Conservation (phyloP, 2,113 vertebrate species). For the Pseudopipra pipra region DNA sequence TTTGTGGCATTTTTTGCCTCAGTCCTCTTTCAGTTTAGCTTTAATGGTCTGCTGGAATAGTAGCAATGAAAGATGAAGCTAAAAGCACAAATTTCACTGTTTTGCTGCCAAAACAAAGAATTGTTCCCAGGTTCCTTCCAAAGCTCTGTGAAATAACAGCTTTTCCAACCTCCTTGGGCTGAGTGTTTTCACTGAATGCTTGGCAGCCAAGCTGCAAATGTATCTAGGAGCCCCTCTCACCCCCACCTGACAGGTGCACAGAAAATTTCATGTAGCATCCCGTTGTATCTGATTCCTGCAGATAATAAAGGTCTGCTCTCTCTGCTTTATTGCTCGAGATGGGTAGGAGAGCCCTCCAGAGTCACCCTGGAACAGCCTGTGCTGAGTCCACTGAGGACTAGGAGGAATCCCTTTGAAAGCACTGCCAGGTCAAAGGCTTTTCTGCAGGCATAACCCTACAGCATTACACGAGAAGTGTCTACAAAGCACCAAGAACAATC, state of each 20-base stretch:
- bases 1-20: not conserved
- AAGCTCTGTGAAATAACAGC: slow-evolving; percentile 1
- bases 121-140: not conserved
- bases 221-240: not conserved
- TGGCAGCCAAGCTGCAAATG: not conserved
- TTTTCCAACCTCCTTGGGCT: not conserved
- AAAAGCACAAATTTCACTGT: not conserved
- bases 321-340: not conserved
- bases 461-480: not conserved
- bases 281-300: not conserved
- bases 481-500: not conserved
- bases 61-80: slow-evolving; percentile 26
- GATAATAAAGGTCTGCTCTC: not conserved
- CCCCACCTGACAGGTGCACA: not conserved
- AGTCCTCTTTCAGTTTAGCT: not conserved
- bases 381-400: not conserved
- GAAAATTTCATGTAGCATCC: not conserved
- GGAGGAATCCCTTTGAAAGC: not conserved
- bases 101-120: slow-evolving; percentile 36
- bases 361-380: not conserved
- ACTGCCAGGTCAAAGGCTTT: not conserved
- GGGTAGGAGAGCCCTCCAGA: too few relatives aligned
- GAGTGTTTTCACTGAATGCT: not conserved
- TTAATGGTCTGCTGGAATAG: not conserved
- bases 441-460: not conserved